phyloP scores from a whole-genome alignment of 2,113 vertebrate species.

The Phalacrocorax aristotelis region DNA sequence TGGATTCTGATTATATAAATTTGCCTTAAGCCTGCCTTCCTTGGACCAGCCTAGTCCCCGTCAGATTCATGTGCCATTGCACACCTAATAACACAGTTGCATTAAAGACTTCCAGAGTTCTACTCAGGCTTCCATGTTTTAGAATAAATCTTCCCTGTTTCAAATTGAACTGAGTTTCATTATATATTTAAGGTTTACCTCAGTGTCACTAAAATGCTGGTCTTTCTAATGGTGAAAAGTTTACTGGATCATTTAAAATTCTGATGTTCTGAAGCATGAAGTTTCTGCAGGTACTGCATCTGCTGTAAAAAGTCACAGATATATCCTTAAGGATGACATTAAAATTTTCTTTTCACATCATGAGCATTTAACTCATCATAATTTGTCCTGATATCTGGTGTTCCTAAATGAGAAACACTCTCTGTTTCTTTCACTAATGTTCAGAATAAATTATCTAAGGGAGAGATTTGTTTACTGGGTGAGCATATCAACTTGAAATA shows the following conservation, averaged over 20 bases:
- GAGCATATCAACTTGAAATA: neutral
- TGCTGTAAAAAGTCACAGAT: neutral
- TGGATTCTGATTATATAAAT: slow-evolving; percentile 15
- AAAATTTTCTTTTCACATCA: neutral
- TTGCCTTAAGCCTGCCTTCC: neutral
- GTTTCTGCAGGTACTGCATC: neutral
- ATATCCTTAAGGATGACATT: neutral
- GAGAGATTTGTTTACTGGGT: neutral
- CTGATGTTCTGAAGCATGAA: neutral
- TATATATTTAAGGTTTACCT: neutral
- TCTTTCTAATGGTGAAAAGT: neutral
- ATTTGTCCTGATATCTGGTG: neutral
- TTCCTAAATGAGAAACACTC: neutral
- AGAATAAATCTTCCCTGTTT: neutral
- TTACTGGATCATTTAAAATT: neutral
- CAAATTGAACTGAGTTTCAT: neutral
- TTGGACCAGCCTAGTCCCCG: neutral
- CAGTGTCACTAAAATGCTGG: neutral
- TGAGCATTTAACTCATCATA: neutral
- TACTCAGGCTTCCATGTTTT: neutral
- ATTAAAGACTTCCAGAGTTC: neutral
- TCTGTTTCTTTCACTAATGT: neutral
- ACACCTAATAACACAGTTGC: neutral
- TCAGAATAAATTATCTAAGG: neutral
- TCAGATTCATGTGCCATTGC: neutral